Evolutionary conservation across 2,113 vertebrate species (phyloP).

Genomic region (Hyaena hyaena): DNA sequence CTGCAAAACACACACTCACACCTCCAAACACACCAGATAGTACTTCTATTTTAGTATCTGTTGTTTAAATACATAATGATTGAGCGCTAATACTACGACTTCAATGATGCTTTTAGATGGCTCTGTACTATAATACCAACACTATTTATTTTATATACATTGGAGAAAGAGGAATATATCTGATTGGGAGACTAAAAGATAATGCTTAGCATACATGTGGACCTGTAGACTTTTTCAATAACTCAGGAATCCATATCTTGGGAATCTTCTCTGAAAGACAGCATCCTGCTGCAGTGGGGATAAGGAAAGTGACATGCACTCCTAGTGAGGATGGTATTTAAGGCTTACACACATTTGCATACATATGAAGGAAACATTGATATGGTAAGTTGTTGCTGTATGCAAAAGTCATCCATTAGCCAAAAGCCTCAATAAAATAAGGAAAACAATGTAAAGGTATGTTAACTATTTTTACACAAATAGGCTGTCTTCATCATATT

Average conservation of each 20-base stretch:
- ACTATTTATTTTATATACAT: background rate
- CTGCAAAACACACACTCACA: background rate
- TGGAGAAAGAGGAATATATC: background rate
- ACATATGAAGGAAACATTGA: background rate
- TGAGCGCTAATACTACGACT: background rate
- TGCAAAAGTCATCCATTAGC: background rate
- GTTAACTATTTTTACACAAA: background rate
- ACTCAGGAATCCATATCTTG: background rate
- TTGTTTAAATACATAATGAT: background rate
- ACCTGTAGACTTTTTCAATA: background rate
- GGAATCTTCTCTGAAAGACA: background rate
- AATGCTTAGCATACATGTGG: background rate
- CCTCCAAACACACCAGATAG: background rate
- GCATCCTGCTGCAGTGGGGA: background rate
- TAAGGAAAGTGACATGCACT: background rate
- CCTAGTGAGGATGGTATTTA: background rate
- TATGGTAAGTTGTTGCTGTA: background rate
- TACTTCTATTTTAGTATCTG: background rate
- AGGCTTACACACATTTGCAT: background rate
- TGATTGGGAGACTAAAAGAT: background rate
- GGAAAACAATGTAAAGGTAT: background rate
- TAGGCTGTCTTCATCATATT: background rate
- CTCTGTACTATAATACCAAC: background rate
- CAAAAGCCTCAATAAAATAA: background rate
- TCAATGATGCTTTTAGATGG: background rate